phyloP scores from a whole-genome alignment of 1,140 invertebrate species.

The Ips typographus region DNA sequence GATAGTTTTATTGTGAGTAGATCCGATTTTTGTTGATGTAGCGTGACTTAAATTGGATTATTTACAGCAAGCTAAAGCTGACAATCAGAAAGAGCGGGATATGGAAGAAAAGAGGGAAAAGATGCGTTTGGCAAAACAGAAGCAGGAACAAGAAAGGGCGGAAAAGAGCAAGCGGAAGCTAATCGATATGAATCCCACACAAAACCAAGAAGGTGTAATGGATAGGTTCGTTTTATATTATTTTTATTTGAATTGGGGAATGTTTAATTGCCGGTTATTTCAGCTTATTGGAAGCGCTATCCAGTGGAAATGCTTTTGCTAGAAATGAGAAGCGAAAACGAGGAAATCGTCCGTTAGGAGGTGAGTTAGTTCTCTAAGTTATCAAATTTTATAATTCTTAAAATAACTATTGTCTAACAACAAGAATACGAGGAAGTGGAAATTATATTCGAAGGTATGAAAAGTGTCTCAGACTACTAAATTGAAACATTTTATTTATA shows the following conservation, averaged over 20 bases:
- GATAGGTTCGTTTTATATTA: slow-evolving; percentile 60
- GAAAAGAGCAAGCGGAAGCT: slow-evolving; percentile 80
- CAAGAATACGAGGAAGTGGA: too few species aligned
- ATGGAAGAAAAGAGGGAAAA: slow-evolving; percentile 83
- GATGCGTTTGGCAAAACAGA: slow-evolving; percentile 81
- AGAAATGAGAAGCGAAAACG: slow-evolving; percentile 78
- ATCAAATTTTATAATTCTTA: neutral
- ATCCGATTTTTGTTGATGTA: neutral
- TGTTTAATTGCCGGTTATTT: slow-evolving; percentile 36
- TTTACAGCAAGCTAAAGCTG: slow-evolving; percentile 75
- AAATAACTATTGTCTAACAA: too few species aligned
- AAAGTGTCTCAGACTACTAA: too few species aligned
- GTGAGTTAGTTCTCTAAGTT: slow-evolving; percentile 54
- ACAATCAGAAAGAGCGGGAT: slow-evolving; percentile 82
- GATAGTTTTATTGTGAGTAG: slow-evolving; percentile 81
- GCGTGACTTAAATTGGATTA: neutral
- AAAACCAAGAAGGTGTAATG: slow-evolving; percentile 93
- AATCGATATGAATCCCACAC: slow-evolving; percentile 87
- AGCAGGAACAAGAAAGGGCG: slow-evolving; percentile 83
- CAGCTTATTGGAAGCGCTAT: slow-evolving; percentile 89
- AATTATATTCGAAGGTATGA: too few species aligned
- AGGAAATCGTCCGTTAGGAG: slow-evolving; percentile 73
- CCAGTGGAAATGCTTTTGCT: slow-evolving; percentile 91
- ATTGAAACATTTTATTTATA: too few species aligned
- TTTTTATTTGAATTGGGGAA: neutral